Base-by-base conservation (phyloP, 2,113 vertebrate genomes). In the Scortum barcoo region DNA sequence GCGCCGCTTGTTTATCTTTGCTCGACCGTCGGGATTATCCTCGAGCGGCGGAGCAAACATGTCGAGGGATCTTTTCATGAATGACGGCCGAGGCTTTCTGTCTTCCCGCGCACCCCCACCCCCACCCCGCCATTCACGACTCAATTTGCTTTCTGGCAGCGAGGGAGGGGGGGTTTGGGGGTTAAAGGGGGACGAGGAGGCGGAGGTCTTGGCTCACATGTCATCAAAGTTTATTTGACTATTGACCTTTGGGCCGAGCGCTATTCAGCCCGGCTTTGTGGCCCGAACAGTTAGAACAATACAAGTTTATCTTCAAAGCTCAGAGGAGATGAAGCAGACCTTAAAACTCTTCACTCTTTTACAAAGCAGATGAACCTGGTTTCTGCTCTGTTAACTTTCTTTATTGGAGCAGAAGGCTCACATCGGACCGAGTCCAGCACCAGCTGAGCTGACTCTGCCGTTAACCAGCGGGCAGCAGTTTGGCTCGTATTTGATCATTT, bases 201-300 rank as follows among this genome's bases (percentile, higher is more conserved):
- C 1, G 77, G 76, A 51, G 78, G 76, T 38, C 76, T 78, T 2
- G 12, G 72, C 79, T 50, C 12, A 1, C 77, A 78, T 82, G 84
- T 87, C 80, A 77, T 86, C 90, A 89, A 36, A 89, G 90, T 89
- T 89, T 87, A 89, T 90, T 87, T 82, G 77, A 90, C 86, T 82
- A 40, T 77, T 87, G 88, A 92, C 90, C 88, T 90, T 81, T 88
- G 38, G 1, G 30, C 57, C 69, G n/a, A 7, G 60, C 5, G 0
- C 63, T 6, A 67, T 88, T 90, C 46, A 85, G 20, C 33, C 33
- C 0, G 24, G 65, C 61, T 89, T 36, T 48, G 46, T 56, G 84
- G 60, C 46, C 30, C 28, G 7, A 74, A 40, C 28, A 50, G 44
- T 72, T 51, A 30, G 78, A 80, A 88, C 81, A 88, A 88, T 61